A percentile compares a stretch with the other conserved stretches of the same genome.
Evolutionary conservation across 2,113 vertebrate genomes (phyloP).

Genomic region (Microcebus griseorufus): DNA sequence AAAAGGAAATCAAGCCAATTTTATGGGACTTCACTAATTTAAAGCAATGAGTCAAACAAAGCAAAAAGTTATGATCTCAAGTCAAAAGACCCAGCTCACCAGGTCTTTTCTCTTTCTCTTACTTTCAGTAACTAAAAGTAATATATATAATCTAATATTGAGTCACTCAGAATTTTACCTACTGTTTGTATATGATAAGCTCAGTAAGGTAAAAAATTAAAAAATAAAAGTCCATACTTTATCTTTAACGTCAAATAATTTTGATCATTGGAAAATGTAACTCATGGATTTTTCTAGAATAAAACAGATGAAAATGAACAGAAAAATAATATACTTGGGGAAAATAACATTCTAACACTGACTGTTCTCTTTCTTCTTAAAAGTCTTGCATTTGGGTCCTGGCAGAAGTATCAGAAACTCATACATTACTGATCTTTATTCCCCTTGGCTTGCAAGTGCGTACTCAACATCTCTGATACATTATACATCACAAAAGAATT

Average conservation of each 20-base stretch:
- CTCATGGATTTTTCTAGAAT: neutral
- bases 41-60: neutral
- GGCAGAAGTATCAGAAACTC: neutral
- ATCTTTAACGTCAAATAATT: slow-evolving; percentile 23
- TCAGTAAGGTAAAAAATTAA: neutral
- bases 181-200: neutral
- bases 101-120: neutral
- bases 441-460: neutral
- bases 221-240: neutral
- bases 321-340: neutral
- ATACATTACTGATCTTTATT: neutral
- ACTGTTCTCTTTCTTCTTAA: neutral
- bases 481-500: neutral
- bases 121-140: neutral
- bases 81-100: neutral
- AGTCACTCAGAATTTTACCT: neutral
- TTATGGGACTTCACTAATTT: neutral
- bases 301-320: neutral
- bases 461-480: neutral
- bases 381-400: neutral
- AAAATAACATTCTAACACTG: neutral
- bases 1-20: neutral
- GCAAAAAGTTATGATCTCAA: neutral
- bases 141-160: neutral
- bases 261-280: neutral